Evolutionary conservation across 2,888 invertebrate species (phyloP).

Genomic region (Thera obeliscata): DNA sequence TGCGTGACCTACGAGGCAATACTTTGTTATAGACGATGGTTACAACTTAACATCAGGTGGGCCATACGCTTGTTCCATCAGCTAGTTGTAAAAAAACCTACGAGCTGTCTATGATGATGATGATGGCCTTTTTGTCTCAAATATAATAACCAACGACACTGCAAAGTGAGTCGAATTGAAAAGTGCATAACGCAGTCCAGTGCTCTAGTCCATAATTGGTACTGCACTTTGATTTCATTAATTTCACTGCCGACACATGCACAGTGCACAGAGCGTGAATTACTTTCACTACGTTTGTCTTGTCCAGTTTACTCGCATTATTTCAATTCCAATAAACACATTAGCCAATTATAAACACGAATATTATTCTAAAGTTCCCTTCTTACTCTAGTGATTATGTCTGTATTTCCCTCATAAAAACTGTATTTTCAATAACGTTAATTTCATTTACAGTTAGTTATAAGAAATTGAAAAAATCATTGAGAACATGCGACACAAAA

Average conservation of each 20-base stretch:
- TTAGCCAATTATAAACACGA: slow-evolving; percentile 15
- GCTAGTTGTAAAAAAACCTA: too few species aligned
- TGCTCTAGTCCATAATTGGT: slow-evolving; percentile 32
- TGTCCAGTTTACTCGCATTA: slow-evolving; percentile 45
- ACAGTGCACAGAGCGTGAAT: slow-evolving; percentile 56
- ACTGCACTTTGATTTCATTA: slow-evolving; percentile 69
- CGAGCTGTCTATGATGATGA: too few species aligned
- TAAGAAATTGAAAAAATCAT: too few species aligned
- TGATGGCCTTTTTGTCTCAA: neutral
- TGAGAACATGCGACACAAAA: too few species aligned
- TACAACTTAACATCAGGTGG: too few species aligned
- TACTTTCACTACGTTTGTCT: slow-evolving; percentile 68
- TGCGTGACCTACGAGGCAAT: too few species aligned
- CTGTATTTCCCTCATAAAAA: neutral
- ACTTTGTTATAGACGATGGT: too few species aligned
- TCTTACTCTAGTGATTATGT: neutral
- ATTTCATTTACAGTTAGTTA: too few species aligned
- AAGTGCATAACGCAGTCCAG: slow-evolving; percentile 5
- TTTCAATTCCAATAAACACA: slow-evolving; percentile 30
- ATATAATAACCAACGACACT: neutral
- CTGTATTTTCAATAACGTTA: too few species aligned
- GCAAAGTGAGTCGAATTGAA: slow-evolving; percentile 4
- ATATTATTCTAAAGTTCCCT: neutral
- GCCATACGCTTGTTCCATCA: too few species aligned
- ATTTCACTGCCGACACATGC: slow-evolving; percentile 60